Conservation (phyloP, 2,888 invertebrate genomes). For the Pseudoips prasinana region DNA sequence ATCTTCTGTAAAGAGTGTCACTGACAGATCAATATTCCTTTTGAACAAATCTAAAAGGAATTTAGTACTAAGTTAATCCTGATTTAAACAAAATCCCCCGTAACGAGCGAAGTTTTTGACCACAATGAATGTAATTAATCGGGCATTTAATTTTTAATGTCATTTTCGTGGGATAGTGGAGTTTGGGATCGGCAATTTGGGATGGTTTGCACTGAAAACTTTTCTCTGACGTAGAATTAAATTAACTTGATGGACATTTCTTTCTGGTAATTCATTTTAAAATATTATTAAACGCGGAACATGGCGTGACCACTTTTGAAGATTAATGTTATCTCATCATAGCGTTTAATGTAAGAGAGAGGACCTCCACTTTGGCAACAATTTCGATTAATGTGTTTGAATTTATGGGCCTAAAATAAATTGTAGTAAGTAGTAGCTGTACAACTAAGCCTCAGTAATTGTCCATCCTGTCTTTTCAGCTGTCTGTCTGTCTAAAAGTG, state of each 20-base stretch:
- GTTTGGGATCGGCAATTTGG: constrained; percentile 13
- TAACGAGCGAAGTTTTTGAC: constrained; percentile 76
- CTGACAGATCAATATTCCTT: constrained; percentile 69
- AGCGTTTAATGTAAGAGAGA: neutral
- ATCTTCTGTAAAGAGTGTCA: constrained; percentile 36
- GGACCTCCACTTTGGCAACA: no score
- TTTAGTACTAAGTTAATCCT: constrained; percentile 71
- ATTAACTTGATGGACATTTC: constrained; percentile 1
- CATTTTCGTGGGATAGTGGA: constrained; percentile 40
- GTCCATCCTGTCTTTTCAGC: no score
- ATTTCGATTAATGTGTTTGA: no score
- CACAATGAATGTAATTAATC: constrained; percentile 76
- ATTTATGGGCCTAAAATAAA: no score
- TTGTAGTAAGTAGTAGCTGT: no score
- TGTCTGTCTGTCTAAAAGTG: no score
- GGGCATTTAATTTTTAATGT: constrained; percentile 61
- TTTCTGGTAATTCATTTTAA: neutral
- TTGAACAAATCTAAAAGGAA: constrained; percentile 62
- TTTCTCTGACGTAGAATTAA: neutral
- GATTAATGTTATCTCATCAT: constrained; percentile 2
- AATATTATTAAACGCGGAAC: neutral
- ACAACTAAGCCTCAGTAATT: no score
- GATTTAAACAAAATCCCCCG: constrained; percentile 67
- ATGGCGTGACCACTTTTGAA: constrained; percentile 2
- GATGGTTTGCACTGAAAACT: constrained; percentile 13